Evolutionary conservation across 2,888 invertebrate species (phyloP).

Genomic region (Tiphia femorata): DNA sequence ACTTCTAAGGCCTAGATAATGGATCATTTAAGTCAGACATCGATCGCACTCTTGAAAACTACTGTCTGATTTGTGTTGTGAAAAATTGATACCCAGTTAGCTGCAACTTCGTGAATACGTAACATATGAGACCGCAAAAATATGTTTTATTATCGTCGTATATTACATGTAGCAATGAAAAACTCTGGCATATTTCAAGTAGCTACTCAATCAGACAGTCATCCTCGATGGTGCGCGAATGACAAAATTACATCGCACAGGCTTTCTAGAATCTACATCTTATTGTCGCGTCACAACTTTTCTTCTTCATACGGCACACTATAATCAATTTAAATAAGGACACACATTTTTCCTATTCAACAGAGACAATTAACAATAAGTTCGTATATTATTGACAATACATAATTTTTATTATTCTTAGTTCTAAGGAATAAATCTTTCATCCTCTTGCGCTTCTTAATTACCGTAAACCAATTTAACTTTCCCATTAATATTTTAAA

Average conservation of each 20-base stretch:
- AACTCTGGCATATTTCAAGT: no score
- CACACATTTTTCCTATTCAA: conserved; percentile 6
- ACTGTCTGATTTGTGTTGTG: not conserved
- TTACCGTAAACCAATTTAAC: no score
- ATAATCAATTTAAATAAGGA: conserved; percentile 27
- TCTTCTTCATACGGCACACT: conserved; percentile 33
- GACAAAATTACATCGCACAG: conserved; percentile 45
- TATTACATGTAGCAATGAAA: not conserved
- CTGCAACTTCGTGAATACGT: no score
- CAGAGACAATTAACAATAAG: no score
- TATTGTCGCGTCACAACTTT: conserved; percentile 68
- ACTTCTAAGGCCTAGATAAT: conserved; percentile 34
- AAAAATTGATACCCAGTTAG: no score
- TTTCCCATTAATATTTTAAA: no score
- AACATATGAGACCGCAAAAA: not conserved
- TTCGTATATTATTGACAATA: no score
- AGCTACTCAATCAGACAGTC: no score
- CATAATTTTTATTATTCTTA: no score
- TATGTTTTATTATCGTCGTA: not conserved
- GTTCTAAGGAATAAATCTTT: no score
- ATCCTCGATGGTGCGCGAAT: conserved; percentile 27
- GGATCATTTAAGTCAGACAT: conserved; percentile 31
- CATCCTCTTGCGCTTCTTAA: no score
- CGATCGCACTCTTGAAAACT: conserved; percentile 23
- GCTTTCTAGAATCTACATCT: conserved; percentile 61